Base-by-base conservation (phyloP, 2,888 invertebrate species). In the Cephalotes varians region DNA sequence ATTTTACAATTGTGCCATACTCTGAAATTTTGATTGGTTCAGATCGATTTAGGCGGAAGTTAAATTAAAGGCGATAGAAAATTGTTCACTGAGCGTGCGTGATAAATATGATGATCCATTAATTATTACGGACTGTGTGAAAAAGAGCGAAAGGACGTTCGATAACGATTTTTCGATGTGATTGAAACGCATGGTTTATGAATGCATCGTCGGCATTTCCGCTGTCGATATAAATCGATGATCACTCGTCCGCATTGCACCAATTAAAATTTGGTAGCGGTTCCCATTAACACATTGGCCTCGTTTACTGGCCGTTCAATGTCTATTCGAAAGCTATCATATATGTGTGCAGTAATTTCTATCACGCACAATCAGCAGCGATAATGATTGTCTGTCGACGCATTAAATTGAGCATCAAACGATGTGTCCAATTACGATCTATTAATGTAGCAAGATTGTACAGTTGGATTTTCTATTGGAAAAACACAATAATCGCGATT, bases 211-310 rank as follows among this genome's bases (percentile, higher is more conserved):
- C 31, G 56, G 56, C 56, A 69, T 65, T 81, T 81, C 21, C 56
- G 69, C 54, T 25, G 72, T 64, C 67, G 65, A 81, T 77, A 77
- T 81, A 77, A 81, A 81, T 81, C 81, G 65, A 47, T 58, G 81
- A 81, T 81, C 81, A 49, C 21, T 77, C 74, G 64, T 21, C 40
- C 31, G 28, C 64, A 21, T 67, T 82, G 71, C 65, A 58, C 47
- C 79, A 71, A 84, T 86, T 86, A 86, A 86, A 86, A 84, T 84
- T 74, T 71, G 49, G 56, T 73, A 77, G 77, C 72, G 56, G 44
- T 49, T 76, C 49, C 79, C 74, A 51, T 65, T 86, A 79, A 80
- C 71, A 79, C 65, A 58, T 31, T 34, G 40, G 44, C 67, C 73
- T 81, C 81, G 54, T 83, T 85, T 74, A 58, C 65, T 9, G 64